Evolutionary conservation across 2,113 vertebrate species (phyloP).

Genomic region (Paedocypris sp.): DNA sequence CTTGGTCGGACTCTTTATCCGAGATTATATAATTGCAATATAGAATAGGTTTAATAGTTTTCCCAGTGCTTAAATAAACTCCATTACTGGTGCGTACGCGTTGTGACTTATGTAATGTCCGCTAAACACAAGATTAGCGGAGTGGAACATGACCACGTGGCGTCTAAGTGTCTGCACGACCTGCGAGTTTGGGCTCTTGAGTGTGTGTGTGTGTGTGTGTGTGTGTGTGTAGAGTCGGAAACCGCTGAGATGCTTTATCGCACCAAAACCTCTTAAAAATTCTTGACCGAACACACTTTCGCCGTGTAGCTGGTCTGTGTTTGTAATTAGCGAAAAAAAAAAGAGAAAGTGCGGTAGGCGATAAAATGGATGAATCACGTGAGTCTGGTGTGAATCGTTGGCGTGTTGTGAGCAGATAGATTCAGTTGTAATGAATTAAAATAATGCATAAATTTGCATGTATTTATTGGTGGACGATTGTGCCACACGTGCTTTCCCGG

Average conservation of each 20-base stretch:
- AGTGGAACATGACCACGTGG: not conserved
- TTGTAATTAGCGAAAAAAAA: not conserved
- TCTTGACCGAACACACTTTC: not conserved
- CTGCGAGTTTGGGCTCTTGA: not conserved
- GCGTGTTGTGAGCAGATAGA: too few relatives aligned
- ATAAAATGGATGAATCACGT: too few relatives aligned
- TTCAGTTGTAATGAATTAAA: too few relatives aligned
- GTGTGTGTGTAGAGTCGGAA: not conserved
- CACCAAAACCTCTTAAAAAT: not conserved
- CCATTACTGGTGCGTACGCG: not conserved
- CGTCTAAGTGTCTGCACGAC: not conserved
- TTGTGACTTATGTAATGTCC: not conserved
- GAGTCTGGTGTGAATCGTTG: not conserved
- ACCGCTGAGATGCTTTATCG: not conserved
- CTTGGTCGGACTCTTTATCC: too few relatives aligned
- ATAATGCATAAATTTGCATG: too few relatives aligned
- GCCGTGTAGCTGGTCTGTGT: not conserved
- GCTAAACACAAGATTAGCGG: constrained; percentile 4
- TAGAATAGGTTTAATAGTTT: not conserved
- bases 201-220: not conserved
- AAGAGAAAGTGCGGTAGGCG: not conserved
- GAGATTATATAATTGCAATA: too few relatives aligned
- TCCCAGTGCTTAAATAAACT: not conserved
- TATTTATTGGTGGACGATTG: too few relatives aligned
- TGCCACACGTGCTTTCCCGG: too few relatives aligned